A percentile compares a stretch with the other conserved stretches of the same genome.
Evolutionary conservation across 2,888 invertebrate species (phyloP).

Genomic region (Corbicula japonica): DNA sequence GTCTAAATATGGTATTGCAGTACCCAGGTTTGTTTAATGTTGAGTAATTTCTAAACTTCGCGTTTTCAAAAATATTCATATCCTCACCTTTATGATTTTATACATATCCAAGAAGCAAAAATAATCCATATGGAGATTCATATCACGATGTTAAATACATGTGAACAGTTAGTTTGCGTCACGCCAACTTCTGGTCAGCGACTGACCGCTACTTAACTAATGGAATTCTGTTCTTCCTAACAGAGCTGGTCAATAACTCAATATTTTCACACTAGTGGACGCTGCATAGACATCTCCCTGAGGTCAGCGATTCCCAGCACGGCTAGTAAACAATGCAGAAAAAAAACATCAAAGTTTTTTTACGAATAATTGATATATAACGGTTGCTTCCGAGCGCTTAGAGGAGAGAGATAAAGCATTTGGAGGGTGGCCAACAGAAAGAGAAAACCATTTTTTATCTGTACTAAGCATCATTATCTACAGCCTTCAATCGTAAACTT

Average conservation of each 20-base stretch:
- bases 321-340: conserved; percentile 17
- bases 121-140: no score
- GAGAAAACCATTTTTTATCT: conserved; percentile 22
- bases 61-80: no score
- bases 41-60: no score
- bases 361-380: conserved; percentile 14
- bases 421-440: conserved; percentile 31
- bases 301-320: conserved; percentile 22
- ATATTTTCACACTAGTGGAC: conserved; percentile 43
- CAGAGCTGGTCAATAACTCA: conserved; percentile 54
- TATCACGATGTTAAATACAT: no score
- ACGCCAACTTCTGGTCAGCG: conserved; percentile 38
- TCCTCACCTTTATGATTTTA: no score
- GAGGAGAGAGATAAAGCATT: conserved; percentile 7
- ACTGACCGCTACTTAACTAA: conserved; percentile 44
- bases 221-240: conserved; percentile 22
- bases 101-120: no score
- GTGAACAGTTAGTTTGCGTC: no score
- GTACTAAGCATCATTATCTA: not conserved
- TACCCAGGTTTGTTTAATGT: no score
- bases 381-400: not conserved
- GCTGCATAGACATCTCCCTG: conserved; percentile 37
- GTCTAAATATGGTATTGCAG: no score
- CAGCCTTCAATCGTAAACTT: not conserved
- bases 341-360: conserved; percentile 12